Evolutionary conservation across 2,888 invertebrate genomes (phyloP).

Genomic region (Alentia gelatinosa): DNA sequence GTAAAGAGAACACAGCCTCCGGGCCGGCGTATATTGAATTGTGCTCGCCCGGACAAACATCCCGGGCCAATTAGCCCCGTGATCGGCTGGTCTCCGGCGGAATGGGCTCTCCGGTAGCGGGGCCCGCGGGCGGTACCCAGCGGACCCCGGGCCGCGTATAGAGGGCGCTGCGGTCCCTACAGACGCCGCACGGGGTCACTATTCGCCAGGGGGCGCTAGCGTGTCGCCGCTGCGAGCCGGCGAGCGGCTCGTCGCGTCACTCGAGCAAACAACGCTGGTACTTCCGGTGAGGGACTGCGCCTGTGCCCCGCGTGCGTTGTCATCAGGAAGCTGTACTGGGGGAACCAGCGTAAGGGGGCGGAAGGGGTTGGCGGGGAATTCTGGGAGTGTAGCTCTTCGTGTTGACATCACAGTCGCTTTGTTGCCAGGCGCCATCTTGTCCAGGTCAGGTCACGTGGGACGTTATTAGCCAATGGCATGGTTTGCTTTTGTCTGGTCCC

Average conservation of each 20-base stretch:
- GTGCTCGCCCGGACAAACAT: neutral
- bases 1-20: neutral
- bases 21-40: slow-evolving; percentile 11
- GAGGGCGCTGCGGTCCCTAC: neutral
- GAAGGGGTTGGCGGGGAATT: too few relatives aligned
- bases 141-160: neutral
- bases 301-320: neutral
- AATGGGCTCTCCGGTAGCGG: neutral
- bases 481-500: neutral
- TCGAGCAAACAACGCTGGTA: neutral
- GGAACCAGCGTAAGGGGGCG: neutral
- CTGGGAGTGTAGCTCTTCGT: neutral
- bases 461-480: neutral
- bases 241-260: too few relatives aligned
- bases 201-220: neutral
- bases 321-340: neutral
- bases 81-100: neutral
- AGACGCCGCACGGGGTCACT: neutral
- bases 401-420: slow-evolving; percentile 24
- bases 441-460: slow-evolving; percentile 34
- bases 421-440: slow-evolving; percentile 13
- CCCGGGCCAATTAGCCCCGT: slow-evolving; percentile 11
- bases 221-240: too few relatives aligned
- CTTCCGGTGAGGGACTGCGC: neutral
- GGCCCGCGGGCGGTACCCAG: neutral